Percentiles rank a stretch among this genome's conserved stretches.
phyloP scores from a whole-genome alignment of 1,140 invertebrate genomes.

The Halesus radiatus region DNA sequence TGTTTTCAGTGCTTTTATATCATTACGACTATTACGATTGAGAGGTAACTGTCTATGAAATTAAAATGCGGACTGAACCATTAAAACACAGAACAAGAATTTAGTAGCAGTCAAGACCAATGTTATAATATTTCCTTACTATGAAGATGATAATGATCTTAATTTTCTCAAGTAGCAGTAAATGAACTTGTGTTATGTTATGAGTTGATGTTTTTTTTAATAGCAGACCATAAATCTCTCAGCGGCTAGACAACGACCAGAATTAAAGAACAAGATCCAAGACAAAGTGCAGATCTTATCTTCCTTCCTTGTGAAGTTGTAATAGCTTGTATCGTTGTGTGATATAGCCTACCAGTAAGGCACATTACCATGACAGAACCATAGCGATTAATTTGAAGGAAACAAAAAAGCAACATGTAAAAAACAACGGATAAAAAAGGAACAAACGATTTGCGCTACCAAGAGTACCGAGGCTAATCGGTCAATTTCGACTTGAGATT shows the following conservation, averaged over 20 bases:
- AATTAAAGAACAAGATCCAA: not conserved
- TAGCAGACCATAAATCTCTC: not conserved
- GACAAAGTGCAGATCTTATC: not conserved
- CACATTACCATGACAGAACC: not conserved
- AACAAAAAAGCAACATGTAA: conserved; percentile 3
- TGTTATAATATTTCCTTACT: not conserved
- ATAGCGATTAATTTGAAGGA: conserved; percentile 13
- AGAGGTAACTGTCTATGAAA: too few species aligned
- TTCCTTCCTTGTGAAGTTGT: too few species aligned
- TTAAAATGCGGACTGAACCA: too few species aligned
- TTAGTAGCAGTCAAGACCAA: conserved; percentile 13
- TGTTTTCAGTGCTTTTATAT: too few species aligned
- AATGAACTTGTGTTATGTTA: not conserved
- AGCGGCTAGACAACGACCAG: not conserved
- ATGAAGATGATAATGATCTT: conserved; percentile 6
- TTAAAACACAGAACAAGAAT: too few species aligned
- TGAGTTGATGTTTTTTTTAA: not conserved
- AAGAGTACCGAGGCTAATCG: not conserved
- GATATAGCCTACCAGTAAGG: not conserved
- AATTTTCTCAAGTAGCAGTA: not conserved
- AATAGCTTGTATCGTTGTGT: not conserved
- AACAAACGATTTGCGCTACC: not conserved
- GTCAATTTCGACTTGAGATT: not conserved
- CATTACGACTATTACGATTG: too few species aligned
- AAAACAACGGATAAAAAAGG: too few species aligned